Percentiles rank a stretch among this genome's conserved stretches.
Evolutionary conservation across 2,113 vertebrate genomes (phyloP).

Genomic region (Periophthalmus modestus): DNA sequence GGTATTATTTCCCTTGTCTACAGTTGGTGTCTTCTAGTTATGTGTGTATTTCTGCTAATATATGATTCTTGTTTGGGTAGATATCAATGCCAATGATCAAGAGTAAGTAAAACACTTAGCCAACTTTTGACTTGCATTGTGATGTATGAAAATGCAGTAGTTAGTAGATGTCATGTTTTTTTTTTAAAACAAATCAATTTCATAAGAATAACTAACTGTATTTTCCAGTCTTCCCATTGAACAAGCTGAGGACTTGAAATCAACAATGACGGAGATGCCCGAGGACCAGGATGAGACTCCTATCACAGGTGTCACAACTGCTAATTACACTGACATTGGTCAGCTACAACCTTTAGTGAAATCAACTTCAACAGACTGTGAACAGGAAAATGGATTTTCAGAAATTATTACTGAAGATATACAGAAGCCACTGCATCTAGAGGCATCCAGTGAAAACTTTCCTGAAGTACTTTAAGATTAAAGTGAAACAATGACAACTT

Average conservation of each 20-base stretch:
- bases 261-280: slow-evolving; percentile 12
- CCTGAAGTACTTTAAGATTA: slow-evolving; percentile 12
- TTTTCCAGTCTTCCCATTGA: not conserved
- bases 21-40: not conserved
- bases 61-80: slow-evolving; percentile 52
- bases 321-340: not conserved
- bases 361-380: not conserved
- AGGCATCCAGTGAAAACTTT: not conserved
- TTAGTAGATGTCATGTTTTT: not conserved
- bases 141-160: not conserved
- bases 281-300: slow-evolving; percentile 20
- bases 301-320: not conserved
- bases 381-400: slow-evolving; percentile 9
- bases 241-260: slow-evolving; percentile 24
- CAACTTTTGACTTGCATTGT: not conserved
- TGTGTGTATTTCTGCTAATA: slow-evolving; percentile 21
- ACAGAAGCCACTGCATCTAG: not conserved
- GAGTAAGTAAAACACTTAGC: slow-evolving; percentile 54
- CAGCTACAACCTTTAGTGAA: not conserved
- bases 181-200: not conserved
- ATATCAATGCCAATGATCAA: slow-evolving; percentile 52
- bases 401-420: slow-evolving; percentile 1
- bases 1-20: slow-evolving; percentile 65
- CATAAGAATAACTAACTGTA: not conserved
- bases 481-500: not conserved